Percentiles rank a stretch among this genome's conserved stretches.
Conservation (phyloP, 2,113 vertebrate genomes). For the Sciurus niger region DNA sequence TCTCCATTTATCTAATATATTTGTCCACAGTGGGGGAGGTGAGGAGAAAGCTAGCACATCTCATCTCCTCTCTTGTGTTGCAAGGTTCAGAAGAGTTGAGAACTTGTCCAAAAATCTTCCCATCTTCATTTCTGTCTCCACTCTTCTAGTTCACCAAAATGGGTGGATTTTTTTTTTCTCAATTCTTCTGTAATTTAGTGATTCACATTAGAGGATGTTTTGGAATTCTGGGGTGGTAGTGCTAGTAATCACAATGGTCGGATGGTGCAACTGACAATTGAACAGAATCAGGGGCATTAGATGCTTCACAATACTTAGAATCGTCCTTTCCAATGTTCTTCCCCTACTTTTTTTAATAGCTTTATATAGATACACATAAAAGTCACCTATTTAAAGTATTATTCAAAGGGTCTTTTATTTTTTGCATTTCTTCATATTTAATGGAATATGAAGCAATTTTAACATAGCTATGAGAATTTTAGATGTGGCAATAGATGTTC, state of each 20-base stretch:
- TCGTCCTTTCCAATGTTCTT: neutral
- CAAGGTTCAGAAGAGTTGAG: neutral
- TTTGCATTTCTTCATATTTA: slow-evolving; percentile 41
- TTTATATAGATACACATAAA: slow-evolving; percentile 2
- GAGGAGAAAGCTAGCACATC: neutral
- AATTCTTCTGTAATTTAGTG: neutral
- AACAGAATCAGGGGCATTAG: neutral
- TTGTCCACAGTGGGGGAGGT: neutral
- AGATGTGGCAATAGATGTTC: slow-evolving; percentile 26
- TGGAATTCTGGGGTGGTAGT: neutral
- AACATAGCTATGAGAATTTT: slow-evolving; percentile 1
- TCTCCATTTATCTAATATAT: neutral
- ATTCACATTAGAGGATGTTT: neutral
- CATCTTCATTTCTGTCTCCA: neutral
- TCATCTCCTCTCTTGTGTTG: neutral
- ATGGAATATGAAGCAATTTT: neutral
- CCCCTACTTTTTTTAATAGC: neutral
- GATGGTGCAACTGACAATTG: neutral
- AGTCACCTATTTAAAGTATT: neutral
- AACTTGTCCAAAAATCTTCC: neutral
- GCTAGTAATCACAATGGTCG: neutral
- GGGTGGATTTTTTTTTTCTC: neutral
- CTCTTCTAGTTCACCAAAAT: neutral
- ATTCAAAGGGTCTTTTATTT: neutral
- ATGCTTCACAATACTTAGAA: neutral